phyloP scores from a whole-genome alignment of 2,113 vertebrate genomes.

The Enhydra lutris region DNA sequence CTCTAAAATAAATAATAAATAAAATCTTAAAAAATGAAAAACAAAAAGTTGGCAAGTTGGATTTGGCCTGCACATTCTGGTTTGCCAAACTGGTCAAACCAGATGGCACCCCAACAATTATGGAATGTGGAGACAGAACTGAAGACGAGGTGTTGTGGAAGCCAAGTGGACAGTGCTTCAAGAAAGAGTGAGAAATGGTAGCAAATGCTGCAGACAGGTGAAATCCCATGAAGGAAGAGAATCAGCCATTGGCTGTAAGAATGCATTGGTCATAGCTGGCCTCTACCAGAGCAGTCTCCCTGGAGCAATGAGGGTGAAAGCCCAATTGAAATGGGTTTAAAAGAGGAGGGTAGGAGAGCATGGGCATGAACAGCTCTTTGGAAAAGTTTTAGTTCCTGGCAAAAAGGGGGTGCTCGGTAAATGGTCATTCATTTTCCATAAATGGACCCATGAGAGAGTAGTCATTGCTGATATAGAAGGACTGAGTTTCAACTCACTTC shows the following conservation, averaged over 20 bases:
- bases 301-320: too few species aligned
- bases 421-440: not conserved
- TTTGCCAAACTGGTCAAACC: not conserved
- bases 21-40: not conserved
- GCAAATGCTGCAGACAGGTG: not conserved
- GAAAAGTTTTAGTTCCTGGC: not conserved
- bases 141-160: not conserved
- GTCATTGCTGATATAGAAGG: too few species aligned
- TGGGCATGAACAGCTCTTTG: not conserved
- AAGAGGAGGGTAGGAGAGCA: not conserved
- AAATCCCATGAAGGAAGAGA: not conserved
- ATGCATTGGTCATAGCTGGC: fast-evolving
- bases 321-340: not conserved
- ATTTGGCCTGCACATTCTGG: not conserved
- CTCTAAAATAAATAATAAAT: not conserved
- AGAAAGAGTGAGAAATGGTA: not conserved
- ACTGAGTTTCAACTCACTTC: not conserved
- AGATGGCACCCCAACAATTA: not conserved
- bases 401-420: not conserved
- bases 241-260: not conserved
- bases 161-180: not conserved
- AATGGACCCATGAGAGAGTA: too few species aligned
- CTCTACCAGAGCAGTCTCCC: not conserved
- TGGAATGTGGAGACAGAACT: not conserved
- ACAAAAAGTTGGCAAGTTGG: not conserved